phyloP scores from a whole-genome alignment of 2,888 invertebrate genomes.

The Latrodectus hesperus region DNA sequence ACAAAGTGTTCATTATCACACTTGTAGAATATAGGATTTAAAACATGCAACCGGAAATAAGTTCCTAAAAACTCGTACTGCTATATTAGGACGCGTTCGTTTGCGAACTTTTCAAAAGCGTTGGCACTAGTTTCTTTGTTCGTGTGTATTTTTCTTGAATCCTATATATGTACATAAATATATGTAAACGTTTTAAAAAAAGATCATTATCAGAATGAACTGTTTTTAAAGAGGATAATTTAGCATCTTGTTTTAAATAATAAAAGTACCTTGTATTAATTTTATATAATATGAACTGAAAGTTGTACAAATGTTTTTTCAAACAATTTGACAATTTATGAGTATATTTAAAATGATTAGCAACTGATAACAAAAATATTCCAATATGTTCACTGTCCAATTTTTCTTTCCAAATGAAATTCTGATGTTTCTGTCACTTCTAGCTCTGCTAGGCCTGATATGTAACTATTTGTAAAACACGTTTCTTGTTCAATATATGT shows the following conservation, averaged over 20 bases:
- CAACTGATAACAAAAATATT: constrained; percentile 60
- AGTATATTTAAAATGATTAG: not conserved
- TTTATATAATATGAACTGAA: not conserved
- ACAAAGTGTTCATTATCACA: constrained; percentile 65
- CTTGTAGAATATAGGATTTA: constrained; percentile 46
- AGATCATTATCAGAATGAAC: constrained; percentile 29
- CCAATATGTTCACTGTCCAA: constrained; percentile 9
- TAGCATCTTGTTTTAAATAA: constrained; percentile 21
- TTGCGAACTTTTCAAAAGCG: constrained; percentile 56
- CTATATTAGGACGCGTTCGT: constrained; percentile 50
- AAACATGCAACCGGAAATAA: constrained; percentile 50
- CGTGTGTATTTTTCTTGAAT: constrained; percentile 65
- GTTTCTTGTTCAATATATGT: constrained; percentile 61
- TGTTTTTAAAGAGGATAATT: constrained; percentile 7
- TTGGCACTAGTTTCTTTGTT: constrained; percentile 58
- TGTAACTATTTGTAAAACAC: constrained; percentile 34
- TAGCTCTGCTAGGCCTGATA: constrained; percentile 67
- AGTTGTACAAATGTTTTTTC: not conserved
- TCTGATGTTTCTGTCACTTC: constrained; percentile 32
- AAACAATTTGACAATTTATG: not conserved
- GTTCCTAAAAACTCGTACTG: constrained; percentile 42
- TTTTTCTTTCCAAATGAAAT: constrained; percentile 10
- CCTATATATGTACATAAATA: constrained; percentile 64
- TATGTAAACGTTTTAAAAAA: constrained; percentile 56
- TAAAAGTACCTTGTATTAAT: not conserved